These are phyloP conservation scores for Coregonus ussuriensis DNA, from an alignment of 2,797 vertebrate species.

Conservation along the genomic window DNA sequence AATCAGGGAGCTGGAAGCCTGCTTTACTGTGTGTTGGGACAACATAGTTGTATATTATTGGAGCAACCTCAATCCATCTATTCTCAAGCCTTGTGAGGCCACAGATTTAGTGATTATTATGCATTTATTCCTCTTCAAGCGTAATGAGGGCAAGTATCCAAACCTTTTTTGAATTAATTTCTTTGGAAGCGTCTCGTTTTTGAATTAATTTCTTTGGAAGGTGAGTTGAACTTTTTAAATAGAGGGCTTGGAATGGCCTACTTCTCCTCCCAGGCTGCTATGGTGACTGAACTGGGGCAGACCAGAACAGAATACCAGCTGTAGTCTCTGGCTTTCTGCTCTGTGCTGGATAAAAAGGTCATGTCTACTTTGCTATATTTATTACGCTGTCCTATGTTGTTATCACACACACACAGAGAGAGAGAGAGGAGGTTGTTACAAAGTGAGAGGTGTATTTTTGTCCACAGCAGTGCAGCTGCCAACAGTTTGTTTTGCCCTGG, in stretches of 20 bases:
- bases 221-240: slow-evolving; percentile 21
- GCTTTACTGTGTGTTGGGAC: background rate
- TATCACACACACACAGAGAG: background rate
- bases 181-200: background rate
- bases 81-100: slow-evolving; percentile 10
- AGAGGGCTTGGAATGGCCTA: slow-evolving; percentile 22
- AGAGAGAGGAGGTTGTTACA: background rate
- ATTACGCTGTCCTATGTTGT: background rate
- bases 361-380: background rate
- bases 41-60: slow-evolving; percentile 12
- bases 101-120: slow-evolving; percentile 11
- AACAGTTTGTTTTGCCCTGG: slow-evolving; percentile 27
- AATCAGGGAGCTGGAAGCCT: slow-evolving; percentile 6
- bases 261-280: slow-evolving; percentile 16
- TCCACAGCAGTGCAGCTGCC: slow-evolving; percentile 7
- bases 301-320: slow-evolving; percentile 34
- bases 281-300: slow-evolving; percentile 10
- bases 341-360: background rate
- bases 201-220: slow-evolving; percentile 22
- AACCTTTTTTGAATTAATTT: background rate
- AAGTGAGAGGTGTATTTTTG: background rate
- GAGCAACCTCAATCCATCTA: slow-evolving; percentile 10
- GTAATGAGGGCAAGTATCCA: slow-evolving; percentile 6
- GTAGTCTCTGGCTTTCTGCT: background rate
- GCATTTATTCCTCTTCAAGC: background rate